Base-by-base conservation (phyloP, 1,140 invertebrate genomes). In the Antheraea pernyi region DNA sequence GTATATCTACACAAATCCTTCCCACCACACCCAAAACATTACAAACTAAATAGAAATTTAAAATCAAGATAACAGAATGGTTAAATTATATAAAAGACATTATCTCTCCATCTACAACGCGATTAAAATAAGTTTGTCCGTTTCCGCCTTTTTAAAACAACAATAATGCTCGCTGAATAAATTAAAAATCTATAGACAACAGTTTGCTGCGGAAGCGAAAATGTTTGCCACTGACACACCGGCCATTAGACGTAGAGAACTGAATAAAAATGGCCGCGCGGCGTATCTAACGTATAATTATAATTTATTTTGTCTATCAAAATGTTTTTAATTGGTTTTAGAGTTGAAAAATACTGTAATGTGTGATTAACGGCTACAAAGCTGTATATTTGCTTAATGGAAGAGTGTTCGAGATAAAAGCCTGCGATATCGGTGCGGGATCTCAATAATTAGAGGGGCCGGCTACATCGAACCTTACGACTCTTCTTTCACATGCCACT, bases 371-470 rank as follows among this genome's bases (percentile, higher is more conserved):
- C 46, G 71, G 76, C 76, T 83, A 78, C 83, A 85, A 83, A 91
- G 86, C 83, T 85, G 88, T 90, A 87, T 91, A 91, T 91, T 91
- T 91, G 88, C 83, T 85, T 91, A 91, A 91, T 91, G 89, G 89
- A 90, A 83, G 74, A 80, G 83, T 84, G 82, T 86, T 77, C 68
- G 72, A 91, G 87, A 91, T 91, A 90, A 91, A 89, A 90, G 88
- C 85, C 61, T 67, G 80, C 84, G 86, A 79, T 91, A 90, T 91
- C 88, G 80, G 72, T 36, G 70, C 68, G 71, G 77, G 79, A 88
- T 88, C 86, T 81, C 46, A 62, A 65, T 91, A 91, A 91, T 91
- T 91, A 91, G 83, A 91, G 88, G 86, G 80, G 68, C 71, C 72
- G 80, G 71, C 75, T 65, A 61, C 70, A 67, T 73, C 67, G 62